These are phyloP conservation scores for Danio kyathit DNA, from an alignment of 2,797 vertebrate genomes.

Conservation along the genomic window DNA sequence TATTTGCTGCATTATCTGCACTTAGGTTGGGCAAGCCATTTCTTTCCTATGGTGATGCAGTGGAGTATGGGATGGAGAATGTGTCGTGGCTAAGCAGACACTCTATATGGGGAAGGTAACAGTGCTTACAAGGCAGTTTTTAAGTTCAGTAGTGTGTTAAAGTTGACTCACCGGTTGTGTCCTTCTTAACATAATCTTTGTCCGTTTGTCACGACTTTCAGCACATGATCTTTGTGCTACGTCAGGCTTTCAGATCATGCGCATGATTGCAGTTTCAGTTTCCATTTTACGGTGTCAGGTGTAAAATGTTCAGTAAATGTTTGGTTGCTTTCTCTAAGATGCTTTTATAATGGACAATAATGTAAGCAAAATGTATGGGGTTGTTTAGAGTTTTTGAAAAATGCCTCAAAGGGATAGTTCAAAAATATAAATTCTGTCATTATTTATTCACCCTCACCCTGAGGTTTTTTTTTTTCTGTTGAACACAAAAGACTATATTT, in stretches of 20 bases:
- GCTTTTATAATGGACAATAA: too few relatives aligned
- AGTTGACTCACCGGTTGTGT: neutral
- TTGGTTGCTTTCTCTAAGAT: too few relatives aligned
- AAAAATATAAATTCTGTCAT: too few relatives aligned
- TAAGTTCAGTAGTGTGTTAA: neutral
- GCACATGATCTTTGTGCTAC: neutral
- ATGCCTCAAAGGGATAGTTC: too few relatives aligned
- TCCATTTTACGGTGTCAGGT: too few relatives aligned
- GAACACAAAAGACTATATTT: too few relatives aligned
- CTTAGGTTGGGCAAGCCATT: conserved; percentile 87
- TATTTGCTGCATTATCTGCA: neutral
- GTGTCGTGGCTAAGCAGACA: conserved; percentile 84
- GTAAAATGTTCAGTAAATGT: too few relatives aligned
- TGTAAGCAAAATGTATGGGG: too few relatives aligned
- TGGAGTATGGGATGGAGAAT: conserved; percentile 90
- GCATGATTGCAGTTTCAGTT: neutral
- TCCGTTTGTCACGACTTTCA: neutral
- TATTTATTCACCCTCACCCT: too few relatives aligned
- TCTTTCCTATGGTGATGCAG: conserved; percentile 87
- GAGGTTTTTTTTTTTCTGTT: too few relatives aligned
- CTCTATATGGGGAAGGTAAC: conserved; percentile 90
- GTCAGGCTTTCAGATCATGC: neutral
- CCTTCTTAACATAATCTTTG: conserved; percentile 18
- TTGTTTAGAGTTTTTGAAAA: too few relatives aligned
- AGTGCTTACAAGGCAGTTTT: conserved; percentile 8